A percentile compares a stretch with the other conserved stretches of the same genome.
phyloP scores from a whole-genome alignment of 2,797 vertebrate species.

The Phalloptychus januarius region DNA sequence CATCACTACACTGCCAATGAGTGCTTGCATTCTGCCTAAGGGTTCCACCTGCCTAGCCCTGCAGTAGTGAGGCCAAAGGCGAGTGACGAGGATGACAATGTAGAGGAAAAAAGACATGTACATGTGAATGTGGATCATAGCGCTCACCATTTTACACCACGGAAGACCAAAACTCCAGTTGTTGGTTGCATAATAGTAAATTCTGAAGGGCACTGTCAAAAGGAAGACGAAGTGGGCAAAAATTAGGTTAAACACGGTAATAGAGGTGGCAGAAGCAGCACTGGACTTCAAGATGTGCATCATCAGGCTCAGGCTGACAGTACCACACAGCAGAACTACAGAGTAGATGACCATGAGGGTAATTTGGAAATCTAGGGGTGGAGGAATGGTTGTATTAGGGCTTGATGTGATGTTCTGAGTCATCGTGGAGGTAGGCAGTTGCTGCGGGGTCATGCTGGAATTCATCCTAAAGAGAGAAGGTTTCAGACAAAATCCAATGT shows the following conservation, averaged over 20 bases:
- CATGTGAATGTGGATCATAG: slow-evolving; percentile 92
- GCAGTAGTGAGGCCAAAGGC: slow-evolving; percentile 84
- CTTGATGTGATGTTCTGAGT: not conserved
- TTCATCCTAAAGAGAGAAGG: slow-evolving; percentile 26
- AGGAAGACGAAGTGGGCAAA: slow-evolving; percentile 88
- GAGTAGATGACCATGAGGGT: slow-evolving; percentile 78
- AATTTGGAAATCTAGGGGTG: not conserved
- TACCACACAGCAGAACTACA: slow-evolving; percentile 80
- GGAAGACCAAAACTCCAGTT: slow-evolving; percentile 65
- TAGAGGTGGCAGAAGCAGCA: slow-evolving; percentile 84
- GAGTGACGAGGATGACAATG: slow-evolving; percentile 82
- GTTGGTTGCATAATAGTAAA: slow-evolving; percentile 80
- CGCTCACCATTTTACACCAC: slow-evolving; percentile 85
- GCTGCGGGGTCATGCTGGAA: accelerated
- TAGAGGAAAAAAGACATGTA: slow-evolving; percentile 92
- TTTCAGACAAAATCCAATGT: not conserved
- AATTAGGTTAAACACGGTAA: slow-evolving; percentile 88
- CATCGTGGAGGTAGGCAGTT: not conserved
- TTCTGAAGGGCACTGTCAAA: slow-evolving; percentile 89
- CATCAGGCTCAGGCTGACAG: slow-evolving; percentile 79
- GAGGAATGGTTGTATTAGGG: accelerated
- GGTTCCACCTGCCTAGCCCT: slow-evolving; percentile 76
- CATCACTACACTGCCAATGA: slow-evolving; percentile 73
- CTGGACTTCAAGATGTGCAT: slow-evolving; percentile 83
- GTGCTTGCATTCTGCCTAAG: slow-evolving; percentile 79